phyloP scores from a whole-genome alignment of 2,113 vertebrate species.

The Epinephelus lanceolatus region DNA sequence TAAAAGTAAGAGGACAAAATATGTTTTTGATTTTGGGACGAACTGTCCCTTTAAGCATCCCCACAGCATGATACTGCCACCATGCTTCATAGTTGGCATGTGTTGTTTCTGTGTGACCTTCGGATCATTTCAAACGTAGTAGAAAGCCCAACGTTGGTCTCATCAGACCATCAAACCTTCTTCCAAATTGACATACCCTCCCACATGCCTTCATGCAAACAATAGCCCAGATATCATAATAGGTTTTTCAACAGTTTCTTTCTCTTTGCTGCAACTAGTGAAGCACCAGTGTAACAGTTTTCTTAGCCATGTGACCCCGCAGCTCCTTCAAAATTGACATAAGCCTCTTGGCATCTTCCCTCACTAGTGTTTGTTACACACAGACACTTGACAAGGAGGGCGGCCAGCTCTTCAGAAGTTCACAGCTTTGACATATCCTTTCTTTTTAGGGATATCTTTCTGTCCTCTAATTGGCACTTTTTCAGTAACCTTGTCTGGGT shows the following conservation, averaged over 20 bases:
- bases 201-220: not conserved
- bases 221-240: not conserved
- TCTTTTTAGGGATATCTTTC: not conserved
- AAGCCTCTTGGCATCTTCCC: not conserved
- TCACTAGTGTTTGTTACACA: not conserved
- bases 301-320: not conserved
- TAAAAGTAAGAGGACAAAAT: no score
- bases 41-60: no score
- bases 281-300: not conserved
- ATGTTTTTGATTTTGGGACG: no score
- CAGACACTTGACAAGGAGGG: no score
- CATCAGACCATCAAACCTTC: slow-evolving; percentile 6
- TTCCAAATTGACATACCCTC: not conserved
- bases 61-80: no score
- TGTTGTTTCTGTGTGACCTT: not conserved
- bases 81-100: not conserved
- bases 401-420: not conserved
- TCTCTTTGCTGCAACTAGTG: not conserved
- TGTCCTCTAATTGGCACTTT: not conserved
- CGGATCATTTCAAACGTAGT: not conserved
- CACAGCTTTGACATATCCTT: not conserved
- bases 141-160: not conserved
- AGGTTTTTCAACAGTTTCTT: not conserved
- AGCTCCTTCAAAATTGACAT: not conserved
- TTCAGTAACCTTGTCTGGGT: not conserved